Evolutionary conservation across 1,140 invertebrate genomes (phyloP).

Genomic region (Melitaea cinxia): DNA sequence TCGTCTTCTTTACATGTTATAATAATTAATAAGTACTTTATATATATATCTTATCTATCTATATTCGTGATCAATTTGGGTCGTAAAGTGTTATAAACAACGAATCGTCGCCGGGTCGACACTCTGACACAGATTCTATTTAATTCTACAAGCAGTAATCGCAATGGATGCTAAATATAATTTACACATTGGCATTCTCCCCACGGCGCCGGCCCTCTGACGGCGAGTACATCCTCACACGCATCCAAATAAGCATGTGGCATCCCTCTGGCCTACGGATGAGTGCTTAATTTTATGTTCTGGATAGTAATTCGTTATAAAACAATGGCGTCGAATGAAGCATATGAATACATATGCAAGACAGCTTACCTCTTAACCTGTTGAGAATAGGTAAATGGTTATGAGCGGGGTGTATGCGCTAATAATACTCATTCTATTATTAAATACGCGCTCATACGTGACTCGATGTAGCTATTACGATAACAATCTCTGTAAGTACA

Average conservation of each 20-base stretch:
- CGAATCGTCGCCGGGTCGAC: slow-evolving; percentile 32
- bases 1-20: no score
- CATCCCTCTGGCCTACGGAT: slow-evolving; percentile 67
- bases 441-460: slow-evolving; percentile 42
- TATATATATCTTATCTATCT: no score
- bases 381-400: slow-evolving; percentile 49
- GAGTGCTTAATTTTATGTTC: slow-evolving; percentile 74
- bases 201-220: slow-evolving; percentile 54
- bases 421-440: slow-evolving; percentile 39
- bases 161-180: slow-evolving; percentile 73
- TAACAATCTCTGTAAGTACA: slow-evolving; percentile 13
- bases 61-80: not conserved
- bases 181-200: slow-evolving; percentile 68
- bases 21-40: no score
- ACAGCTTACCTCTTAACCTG: slow-evolving; percentile 39
- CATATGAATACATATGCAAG: slow-evolving; percentile 52
- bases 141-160: slow-evolving; percentile 62
- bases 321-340: slow-evolving; percentile 61
- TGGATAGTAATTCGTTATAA: slow-evolving; percentile 70
- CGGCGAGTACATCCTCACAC: slow-evolving; percentile 54
- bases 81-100: slow-evolving; percentile 28
- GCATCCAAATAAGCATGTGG: slow-evolving; percentile 70
- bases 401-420: slow-evolving; percentile 29
- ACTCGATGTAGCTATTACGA: slow-evolving; percentile 26
- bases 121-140: slow-evolving; percentile 66